Conservation (phyloP, 2,797 vertebrate genomes). For the Picus viridis region DNA sequence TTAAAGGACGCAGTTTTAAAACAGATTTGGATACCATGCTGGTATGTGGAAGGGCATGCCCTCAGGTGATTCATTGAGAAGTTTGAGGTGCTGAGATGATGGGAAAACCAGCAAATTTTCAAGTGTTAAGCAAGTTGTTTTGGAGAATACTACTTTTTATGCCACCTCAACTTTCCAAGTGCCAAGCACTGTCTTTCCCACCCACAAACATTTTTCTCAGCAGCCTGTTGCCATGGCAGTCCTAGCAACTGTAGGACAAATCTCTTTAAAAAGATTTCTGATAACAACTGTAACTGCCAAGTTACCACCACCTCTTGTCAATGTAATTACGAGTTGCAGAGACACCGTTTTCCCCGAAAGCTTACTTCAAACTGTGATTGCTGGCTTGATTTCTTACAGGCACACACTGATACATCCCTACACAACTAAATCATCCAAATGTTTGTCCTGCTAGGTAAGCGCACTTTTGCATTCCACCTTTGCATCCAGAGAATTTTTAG, state of each 20-base stretch:
- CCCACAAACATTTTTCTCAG: constrained; percentile 32
- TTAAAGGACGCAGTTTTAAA: neutral
- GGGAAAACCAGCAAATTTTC: neutral
- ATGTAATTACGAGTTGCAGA: constrained; percentile 25
- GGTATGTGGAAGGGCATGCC: neutral
- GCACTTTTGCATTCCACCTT: neutral
- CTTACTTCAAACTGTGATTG: neutral
- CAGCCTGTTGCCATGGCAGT: constrained; percentile 44
- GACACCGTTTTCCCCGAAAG: neutral
- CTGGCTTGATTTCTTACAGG: neutral
- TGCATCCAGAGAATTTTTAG: neutral
- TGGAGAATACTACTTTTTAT: neutral
- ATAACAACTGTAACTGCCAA: constrained; percentile 45
- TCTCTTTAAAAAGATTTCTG: constrained; percentile 34
- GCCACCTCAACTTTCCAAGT: neutral
- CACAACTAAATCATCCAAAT: neutral
- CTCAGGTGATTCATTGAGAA: neutral
- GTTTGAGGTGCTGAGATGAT: neutral
- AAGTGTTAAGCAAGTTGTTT: neutral
- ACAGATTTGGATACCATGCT: neutral
- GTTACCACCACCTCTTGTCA: constrained; percentile 44
- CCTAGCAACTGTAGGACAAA: constrained; percentile 14
- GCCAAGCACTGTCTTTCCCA: constrained; percentile 21
- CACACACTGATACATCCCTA: neutral
- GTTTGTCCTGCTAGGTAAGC: neutral